Evolutionary conservation across 2,888 invertebrate genomes (phyloP).

Genomic region (Drosophila sordidula): DNA sequence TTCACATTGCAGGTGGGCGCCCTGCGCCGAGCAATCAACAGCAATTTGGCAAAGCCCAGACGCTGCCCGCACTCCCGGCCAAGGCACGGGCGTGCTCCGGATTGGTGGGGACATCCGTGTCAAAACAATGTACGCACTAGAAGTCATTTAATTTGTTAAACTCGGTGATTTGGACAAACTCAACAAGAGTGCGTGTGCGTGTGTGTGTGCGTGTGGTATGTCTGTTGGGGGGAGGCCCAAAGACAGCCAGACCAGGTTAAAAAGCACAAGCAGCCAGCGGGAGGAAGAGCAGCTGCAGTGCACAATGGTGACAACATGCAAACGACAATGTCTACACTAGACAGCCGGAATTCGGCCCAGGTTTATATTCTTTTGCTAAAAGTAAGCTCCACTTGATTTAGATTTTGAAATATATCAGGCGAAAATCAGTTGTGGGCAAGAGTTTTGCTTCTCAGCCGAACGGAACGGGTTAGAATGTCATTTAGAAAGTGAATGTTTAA

Average conservation of each 20-base stretch:
- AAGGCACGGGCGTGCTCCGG: slow-evolving; percentile 13
- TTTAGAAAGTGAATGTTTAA: too few species aligned
- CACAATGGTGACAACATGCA: slow-evolving; percentile 67
- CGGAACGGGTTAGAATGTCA: too few species aligned
- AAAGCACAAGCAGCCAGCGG: slow-evolving; percentile 1
- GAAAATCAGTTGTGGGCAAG: too few species aligned
- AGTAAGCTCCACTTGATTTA: not conserved
- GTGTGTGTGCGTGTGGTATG: slow-evolving; percentile 11
- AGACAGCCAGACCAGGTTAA: slow-evolving; percentile 8
- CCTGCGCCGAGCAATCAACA: slow-evolving; percentile 66
- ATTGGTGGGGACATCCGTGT: slow-evolving; percentile 67
- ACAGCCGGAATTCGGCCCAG: slow-evolving; percentile 27
- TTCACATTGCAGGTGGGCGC: slow-evolving; percentile 56
- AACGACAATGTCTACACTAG: slow-evolving; percentile 45
- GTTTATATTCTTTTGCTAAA: too few species aligned
- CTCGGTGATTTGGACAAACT: slow-evolving; percentile 80
- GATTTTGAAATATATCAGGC: too few species aligned
- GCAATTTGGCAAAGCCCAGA: slow-evolving; percentile 71
- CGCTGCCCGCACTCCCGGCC: slow-evolving; percentile 37
- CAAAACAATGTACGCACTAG: slow-evolving; percentile 82
- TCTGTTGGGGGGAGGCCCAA: slow-evolving; percentile 4
- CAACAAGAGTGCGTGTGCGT: slow-evolving; percentile 25
- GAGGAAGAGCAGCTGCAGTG: slow-evolving; percentile 20
- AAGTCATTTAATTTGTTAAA: slow-evolving; percentile 85
- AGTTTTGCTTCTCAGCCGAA: too few species aligned